phyloP scores from a whole-genome alignment of 2,888 invertebrate species.

The Nyleta sp. region DNA sequence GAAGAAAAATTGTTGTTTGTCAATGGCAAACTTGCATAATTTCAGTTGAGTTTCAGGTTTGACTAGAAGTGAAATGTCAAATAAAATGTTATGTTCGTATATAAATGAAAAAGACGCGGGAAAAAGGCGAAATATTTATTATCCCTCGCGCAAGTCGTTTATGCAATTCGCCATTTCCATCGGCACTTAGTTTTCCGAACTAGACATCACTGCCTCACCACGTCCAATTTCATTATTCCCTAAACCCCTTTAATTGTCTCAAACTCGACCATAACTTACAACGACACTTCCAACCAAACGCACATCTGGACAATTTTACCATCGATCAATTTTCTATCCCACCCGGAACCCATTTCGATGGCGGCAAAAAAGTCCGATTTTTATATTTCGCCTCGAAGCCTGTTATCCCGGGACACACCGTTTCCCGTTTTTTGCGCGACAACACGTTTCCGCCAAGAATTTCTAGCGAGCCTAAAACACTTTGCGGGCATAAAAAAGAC shows the following conservation, averaged over 20 bases:
- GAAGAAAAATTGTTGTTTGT: conserved; percentile 41
- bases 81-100: conserved; percentile 43
- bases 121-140: conserved; percentile 27
- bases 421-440: conserved; percentile 25
- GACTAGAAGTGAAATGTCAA: conserved; percentile 55
- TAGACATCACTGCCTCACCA: background rate
- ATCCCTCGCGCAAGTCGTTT: conserved; percentile 21
- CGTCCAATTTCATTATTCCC: conserved; percentile 6
- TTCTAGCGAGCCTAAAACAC: conserved; percentile 43
- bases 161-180: conserved; percentile 32
- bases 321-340: conserved; percentile 32
- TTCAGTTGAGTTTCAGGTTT: conserved; percentile 50
- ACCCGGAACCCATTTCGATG: conserved; percentile 8
- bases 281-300: no score
- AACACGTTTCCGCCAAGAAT: conserved; percentile 30
- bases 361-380: conserved; percentile 23
- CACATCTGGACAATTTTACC: conserved; percentile 17
- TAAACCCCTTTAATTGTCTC: no score
- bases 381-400: conserved; percentile 27
- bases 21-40: conserved; percentile 51
- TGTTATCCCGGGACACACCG: conserved; percentile 30
- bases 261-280: no score
- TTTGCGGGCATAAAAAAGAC: conserved; percentile 25
- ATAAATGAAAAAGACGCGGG: conserved; percentile 30
- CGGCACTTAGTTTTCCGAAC: conserved; percentile 1